These are phyloP conservation scores for Podargus strigoides DNA, from an alignment of 2,797 vertebrate genomes.

Conservation along the genomic window DNA sequence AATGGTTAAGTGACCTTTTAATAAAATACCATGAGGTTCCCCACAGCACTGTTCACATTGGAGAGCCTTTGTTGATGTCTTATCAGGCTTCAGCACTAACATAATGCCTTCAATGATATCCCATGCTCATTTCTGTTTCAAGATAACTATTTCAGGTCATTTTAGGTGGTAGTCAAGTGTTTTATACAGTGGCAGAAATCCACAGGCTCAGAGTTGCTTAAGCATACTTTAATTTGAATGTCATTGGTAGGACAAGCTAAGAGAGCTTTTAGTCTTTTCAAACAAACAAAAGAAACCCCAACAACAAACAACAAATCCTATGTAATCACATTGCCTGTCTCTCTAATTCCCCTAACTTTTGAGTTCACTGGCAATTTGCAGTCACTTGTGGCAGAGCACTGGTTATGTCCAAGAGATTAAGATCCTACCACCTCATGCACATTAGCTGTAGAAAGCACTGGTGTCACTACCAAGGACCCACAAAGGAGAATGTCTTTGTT, in stretches of 20 bases:
- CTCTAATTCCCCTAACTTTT: neutral
- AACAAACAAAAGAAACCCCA: neutral
- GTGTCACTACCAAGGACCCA: neutral
- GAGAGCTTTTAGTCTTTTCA: neutral
- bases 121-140: neutral
- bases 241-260: neutral
- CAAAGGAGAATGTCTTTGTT: neutral
- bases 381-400: fast-evolving
- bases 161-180: neutral
- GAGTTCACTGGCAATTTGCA: neutral
- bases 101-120: neutral
- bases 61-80: neutral
- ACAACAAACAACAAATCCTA: neutral
- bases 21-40: neutral
- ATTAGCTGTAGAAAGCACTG: neutral
- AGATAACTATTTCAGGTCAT: neutral
- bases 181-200: neutral
- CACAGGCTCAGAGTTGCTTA: neutral
- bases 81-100: neutral
- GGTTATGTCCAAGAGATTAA: neutral
- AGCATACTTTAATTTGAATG: neutral
- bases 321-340: neutral
- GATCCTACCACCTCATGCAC: neutral
- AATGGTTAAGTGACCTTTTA: neutral
- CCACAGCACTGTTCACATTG: neutral